Evolutionary conservation across 2,113 vertebrate species (phyloP).

Genomic region (Phrynocephalus versicolor): DNA sequence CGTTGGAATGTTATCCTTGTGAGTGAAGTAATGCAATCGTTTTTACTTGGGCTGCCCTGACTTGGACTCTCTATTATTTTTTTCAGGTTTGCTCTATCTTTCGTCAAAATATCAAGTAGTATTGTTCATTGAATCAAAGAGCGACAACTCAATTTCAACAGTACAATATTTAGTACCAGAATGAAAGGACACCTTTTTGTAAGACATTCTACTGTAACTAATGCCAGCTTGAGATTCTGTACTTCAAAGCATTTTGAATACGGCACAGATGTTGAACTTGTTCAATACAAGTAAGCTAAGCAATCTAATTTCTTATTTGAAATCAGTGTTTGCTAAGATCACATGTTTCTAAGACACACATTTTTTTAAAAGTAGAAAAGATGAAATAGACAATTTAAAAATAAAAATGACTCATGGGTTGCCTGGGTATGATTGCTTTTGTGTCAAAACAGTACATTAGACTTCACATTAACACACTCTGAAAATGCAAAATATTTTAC

Average conservation of each 20-base stretch:
- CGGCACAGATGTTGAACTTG: slow-evolving; percentile 45
- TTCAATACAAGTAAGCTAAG: slow-evolving; percentile 44
- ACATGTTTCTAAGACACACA: slow-evolving; percentile 72
- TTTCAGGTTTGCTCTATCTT: neutral
- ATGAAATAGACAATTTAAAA: slow-evolving; percentile 76
- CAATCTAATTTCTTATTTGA: slow-evolving; percentile 30
- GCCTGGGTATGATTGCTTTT: slow-evolving; percentile 68
- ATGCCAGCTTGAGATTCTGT: slow-evolving; percentile 47
- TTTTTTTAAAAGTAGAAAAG: slow-evolving; percentile 83
- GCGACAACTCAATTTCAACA: slow-evolving; percentile 38
- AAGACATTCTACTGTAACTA: slow-evolving; percentile 28
- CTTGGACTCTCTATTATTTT: neutral
- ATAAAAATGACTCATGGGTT: slow-evolving; percentile 63
- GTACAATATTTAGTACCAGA: slow-evolving; percentile 25
- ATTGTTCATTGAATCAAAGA: slow-evolving; percentile 1
- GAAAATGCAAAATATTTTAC: slow-evolving; percentile 74
- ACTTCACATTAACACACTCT: slow-evolving; percentile 67
- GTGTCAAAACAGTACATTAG: slow-evolving; percentile 61
- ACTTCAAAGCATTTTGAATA: slow-evolving; percentile 41
- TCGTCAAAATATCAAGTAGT: slow-evolving; percentile 10
- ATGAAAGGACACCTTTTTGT: slow-evolving; percentile 44
- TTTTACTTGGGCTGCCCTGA: slow-evolving; percentile 12
- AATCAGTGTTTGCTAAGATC: slow-evolving; percentile 71
- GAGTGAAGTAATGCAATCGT: neutral
- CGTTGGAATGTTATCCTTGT: slow-evolving; percentile 19